Conservation (phyloP, 2,113 vertebrate genomes). For the Sardina pilchardus region DNA sequence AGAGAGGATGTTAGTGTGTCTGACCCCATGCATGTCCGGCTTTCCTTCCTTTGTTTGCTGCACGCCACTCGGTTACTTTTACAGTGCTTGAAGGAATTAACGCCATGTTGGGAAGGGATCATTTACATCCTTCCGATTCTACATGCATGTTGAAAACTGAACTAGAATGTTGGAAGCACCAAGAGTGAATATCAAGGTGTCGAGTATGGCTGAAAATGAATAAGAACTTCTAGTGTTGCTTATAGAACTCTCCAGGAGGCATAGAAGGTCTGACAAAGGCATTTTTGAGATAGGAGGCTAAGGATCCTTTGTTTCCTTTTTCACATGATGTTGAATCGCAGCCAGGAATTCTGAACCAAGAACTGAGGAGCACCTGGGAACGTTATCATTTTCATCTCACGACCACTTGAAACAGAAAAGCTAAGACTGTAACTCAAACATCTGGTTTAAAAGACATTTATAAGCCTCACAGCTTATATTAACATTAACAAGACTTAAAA, state of each 20-base stretch:
- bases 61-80: neutral
- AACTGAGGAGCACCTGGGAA: neutral
- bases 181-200: too few species aligned
- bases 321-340: neutral
- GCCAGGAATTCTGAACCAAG: neutral
- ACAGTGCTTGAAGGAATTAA: neutral
- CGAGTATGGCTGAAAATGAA: too few species aligned
- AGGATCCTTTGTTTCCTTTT: neutral
- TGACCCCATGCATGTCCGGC: neutral
- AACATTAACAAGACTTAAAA: neutral
- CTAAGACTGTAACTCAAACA: neutral
- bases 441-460: neutral
- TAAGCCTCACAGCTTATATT: neutral
- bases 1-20: neutral
- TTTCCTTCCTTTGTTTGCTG: neutral
- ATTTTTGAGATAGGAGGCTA: neutral
- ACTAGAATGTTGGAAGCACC: neutral
- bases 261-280: neutral
- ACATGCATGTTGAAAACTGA: neutral
- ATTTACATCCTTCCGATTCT: neutral
- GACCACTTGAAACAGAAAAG: neutral
- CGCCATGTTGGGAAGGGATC: neutral
- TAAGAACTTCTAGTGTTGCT: neutral
- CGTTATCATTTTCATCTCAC: neutral
- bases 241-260: neutral